A percentile compares a stretch with the other conserved stretches of the same genome.
Evolutionary conservation across 2,797 vertebrate species (phyloP).

Genomic region (Aulostomus chinensis): DNA sequence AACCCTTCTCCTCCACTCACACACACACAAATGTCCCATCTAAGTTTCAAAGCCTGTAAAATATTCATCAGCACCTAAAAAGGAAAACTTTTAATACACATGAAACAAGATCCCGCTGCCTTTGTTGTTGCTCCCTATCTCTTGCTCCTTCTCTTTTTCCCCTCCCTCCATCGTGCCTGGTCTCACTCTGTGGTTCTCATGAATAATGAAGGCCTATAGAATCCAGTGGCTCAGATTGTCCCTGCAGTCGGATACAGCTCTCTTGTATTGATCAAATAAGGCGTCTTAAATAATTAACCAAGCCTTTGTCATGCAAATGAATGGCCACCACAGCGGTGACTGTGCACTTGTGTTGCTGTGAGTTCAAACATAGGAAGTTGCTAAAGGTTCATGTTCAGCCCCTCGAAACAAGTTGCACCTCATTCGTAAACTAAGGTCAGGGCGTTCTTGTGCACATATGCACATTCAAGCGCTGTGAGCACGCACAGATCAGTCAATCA

Average conservation of each 20-base stretch:
- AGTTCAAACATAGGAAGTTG: conserved; percentile 39
- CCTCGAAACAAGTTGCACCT: conserved; percentile 31
- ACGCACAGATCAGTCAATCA: too few species aligned
- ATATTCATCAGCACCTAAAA: conserved; percentile 79
- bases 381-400: conserved; percentile 42
- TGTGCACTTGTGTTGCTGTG: conserved; percentile 29
- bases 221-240: conserved; percentile 79
- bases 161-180: conserved; percentile 43
- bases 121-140: conserved; percentile 69
- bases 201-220: conserved; percentile 77
- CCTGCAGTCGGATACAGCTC: conserved; percentile 78
- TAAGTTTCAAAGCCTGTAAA: conserved; percentile 76
- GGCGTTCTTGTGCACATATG: not conserved
- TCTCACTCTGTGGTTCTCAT: conserved; percentile 72
- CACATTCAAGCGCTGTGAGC: too few species aligned
- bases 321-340: conserved; percentile 38
- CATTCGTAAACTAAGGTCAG: conserved; percentile 13
- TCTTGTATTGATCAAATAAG: conserved; percentile 84
- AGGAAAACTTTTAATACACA: conserved; percentile 79
- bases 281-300: conserved; percentile 82
- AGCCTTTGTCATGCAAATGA: conserved; percentile 84
- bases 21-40: conserved; percentile 64
- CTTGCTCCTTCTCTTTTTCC: conserved; percentile 51
- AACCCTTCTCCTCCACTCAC: conserved; percentile 58
- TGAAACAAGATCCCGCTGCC: conserved; percentile 72